A percentile compares a stretch with the other conserved stretches of the same genome.
Conservation (phyloP, 1,140 invertebrate species). For the Orius laevigatus region DNA sequence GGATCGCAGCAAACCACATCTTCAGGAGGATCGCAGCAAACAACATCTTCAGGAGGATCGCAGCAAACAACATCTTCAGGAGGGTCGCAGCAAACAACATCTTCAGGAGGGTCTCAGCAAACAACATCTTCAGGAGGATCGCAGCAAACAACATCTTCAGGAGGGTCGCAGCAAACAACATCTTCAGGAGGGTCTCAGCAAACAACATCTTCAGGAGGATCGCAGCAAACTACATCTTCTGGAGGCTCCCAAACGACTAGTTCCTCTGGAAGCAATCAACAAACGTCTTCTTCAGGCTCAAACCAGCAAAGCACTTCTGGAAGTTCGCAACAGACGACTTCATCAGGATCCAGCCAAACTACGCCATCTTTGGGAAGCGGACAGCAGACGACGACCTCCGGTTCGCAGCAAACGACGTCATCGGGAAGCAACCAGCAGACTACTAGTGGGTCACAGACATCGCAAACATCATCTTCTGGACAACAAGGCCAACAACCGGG, state of each 20-base stretch:
- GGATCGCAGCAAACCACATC: slow-evolving; percentile 12
- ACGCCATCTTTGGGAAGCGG: too few relatives aligned
- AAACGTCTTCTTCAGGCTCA: slow-evolving; percentile 10
- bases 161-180: slow-evolving; percentile 14
- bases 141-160: slow-evolving; percentile 15
- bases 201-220: slow-evolving; percentile 4
- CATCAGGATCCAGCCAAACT: not conserved
- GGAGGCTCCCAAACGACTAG: slow-evolving; percentile 12
- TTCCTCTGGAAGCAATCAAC: slow-evolving; percentile 13
- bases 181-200: slow-evolving; percentile 13
- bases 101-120: slow-evolving; percentile 10
- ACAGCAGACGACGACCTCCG: slow-evolving; percentile 14
- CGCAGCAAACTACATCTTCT: slow-evolving; percentile 10
- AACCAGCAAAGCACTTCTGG: slow-evolving; percentile 13
- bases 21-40: slow-evolving; percentile 10
- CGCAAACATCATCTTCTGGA: slow-evolving; percentile 5
- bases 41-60: slow-evolving; percentile 11
- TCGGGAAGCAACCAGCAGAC: slow-evolving; percentile 8
- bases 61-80: slow-evolving; percentile 14
- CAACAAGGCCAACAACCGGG: slow-evolving; percentile 10
- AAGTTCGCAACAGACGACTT: slow-evolving; percentile 9
- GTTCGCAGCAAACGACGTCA: slow-evolving; percentile 14
- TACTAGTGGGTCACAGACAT: slow-evolving; percentile 9
- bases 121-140: slow-evolving; percentile 14
- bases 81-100: slow-evolving; percentile 13